Evolutionary conservation across 2,113 vertebrate genomes (phyloP), one percentile per base, ranked within the genome.

Genomic region (Tenebrosternarchus preto): DNA sequence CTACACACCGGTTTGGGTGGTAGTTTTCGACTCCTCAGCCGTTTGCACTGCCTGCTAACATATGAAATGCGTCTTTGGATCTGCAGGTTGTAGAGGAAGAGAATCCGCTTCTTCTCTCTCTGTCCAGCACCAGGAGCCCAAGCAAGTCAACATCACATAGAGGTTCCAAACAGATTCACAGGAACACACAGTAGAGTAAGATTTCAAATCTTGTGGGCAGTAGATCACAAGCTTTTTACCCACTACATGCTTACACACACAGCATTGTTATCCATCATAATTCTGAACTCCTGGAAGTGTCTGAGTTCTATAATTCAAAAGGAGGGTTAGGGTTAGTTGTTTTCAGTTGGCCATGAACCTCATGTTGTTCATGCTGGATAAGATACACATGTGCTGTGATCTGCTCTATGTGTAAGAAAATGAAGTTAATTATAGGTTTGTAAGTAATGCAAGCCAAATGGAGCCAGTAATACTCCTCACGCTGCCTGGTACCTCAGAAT

Each of bases 1-100:
- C 53, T 27, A 76, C 90, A 86, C 77, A 92, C 91, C 24, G 25
- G 80, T 19, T 68, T 79, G 20, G 80, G 69, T 19, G 82, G 61
- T 5, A 15, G n/a, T 53, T 75, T 89, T 0, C 1, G 64, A 1
- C 53, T 83, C 50, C 84, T 7, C 0, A 93, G 20, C 57, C 70
- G 77, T 0, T 87, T 89, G 25, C 80, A 78, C 60, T 93, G 91
- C 19, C 90, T 86, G 0, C 79, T 20, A 0, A 89, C 2, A 20
- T 91, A 95, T 5, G 80, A 84, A 1, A 83, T 87, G 11, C 89
- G 87, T 73, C 88, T 92, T 43, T 87, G 90, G 46, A 96, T 57
- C 57, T 93, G 86, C 4, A 95, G 93, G 39, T 97, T 96, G 88
- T 98, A 98, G 31, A 98, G 85, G 84, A 94, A 96, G 43, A 96